These are phyloP conservation scores for Ophioderma brevispina DNA, from an alignment of 35 echinoderm and acorn worm genomes.

Conservation along the genomic window DNA sequence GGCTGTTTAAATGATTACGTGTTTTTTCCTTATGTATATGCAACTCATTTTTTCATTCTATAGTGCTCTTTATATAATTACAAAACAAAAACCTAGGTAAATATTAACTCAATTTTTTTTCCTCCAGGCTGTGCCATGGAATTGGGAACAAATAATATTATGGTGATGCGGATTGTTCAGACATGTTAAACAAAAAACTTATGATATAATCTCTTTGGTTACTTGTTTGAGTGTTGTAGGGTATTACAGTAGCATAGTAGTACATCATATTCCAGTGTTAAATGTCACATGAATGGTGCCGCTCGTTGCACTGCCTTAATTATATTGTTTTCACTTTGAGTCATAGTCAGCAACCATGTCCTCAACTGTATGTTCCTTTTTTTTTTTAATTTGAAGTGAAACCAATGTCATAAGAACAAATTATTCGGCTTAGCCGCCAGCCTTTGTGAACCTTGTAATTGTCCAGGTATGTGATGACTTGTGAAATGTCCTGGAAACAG, in stretches of 20 bases:
- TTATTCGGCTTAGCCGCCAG: too few relatives aligned
- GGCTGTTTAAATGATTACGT: neutral
- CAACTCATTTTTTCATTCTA: neutral
- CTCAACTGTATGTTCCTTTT: too few relatives aligned
- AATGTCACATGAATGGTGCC: neutral
- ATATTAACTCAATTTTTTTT: neutral
- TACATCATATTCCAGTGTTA: neutral
- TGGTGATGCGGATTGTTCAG: neutral
- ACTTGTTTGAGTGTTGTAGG: neutral
- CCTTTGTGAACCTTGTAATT: too few relatives aligned
- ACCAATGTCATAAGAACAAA: too few relatives aligned
- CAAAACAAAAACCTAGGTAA: neutral
- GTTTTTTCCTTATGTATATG: neutral
- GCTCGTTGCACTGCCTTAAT: neutral
- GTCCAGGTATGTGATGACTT: too few relatives aligned
- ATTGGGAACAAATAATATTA: neutral
- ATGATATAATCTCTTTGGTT: neutral
- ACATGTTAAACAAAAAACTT: neutral
- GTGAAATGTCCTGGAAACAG: too few relatives aligned
- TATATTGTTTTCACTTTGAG: neutral
- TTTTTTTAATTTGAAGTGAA: too few relatives aligned
- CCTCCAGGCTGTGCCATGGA: conserved; percentile 10
- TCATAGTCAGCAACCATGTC: neutral
- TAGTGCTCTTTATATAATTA: conserved; percentile 3
- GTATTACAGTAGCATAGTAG: neutral